Base-by-base conservation (phyloP, 2,888 invertebrate genomes). In the Bugula neritina region DNA sequence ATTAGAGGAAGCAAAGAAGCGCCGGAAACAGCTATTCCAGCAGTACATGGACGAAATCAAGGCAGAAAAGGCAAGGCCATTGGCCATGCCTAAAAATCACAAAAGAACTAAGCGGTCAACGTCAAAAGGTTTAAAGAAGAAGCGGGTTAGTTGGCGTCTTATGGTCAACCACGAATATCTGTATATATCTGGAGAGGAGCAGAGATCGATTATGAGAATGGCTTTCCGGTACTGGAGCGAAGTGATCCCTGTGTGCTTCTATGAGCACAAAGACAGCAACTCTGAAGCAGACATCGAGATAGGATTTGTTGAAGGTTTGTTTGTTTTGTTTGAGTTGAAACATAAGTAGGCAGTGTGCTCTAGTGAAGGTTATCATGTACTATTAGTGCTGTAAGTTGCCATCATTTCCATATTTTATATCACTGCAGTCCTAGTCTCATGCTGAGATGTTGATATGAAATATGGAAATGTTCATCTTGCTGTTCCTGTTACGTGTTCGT, bases 211-310 rank as follows among this genome's bases (percentile, higher is more conserved):
- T 25, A 76, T 84, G 23, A 79, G 80, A 69, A 75, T 83, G 69
- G 84, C 85, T 54, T 84, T 85, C 76, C 77, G 84, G 23, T 83
- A 84, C 83, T 85, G 84, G 84, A 81, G 81, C 71, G 85, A 84
- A 76, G 84, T 84, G 5, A 82, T 82, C 54, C 85, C 85, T 0
- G 73, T 84, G 1, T 77, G 79, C 25, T 85, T 85, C 73, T 74
- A 78, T 55, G 83, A 84, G 75, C 81, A 82, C 73, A 79, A 75
- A 0, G 75, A 25, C 70, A 25, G 25, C 21, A 29, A 81, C 74
- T 81, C 84, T 43, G 74, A 77, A 35, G 80, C 84, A 1, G 84
- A 84, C 76, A 82, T 84, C 69, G 79, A 83, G 73, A 81, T 85
- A 13, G 83, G 81, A 5, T 85, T 85, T 74, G 84, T 81, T 43